Evolutionary conservation across 2,888 invertebrate genomes (phyloP), one percentile per base, ranked within the genome.

Genomic region (Ichneumoninae sp.): DNA sequence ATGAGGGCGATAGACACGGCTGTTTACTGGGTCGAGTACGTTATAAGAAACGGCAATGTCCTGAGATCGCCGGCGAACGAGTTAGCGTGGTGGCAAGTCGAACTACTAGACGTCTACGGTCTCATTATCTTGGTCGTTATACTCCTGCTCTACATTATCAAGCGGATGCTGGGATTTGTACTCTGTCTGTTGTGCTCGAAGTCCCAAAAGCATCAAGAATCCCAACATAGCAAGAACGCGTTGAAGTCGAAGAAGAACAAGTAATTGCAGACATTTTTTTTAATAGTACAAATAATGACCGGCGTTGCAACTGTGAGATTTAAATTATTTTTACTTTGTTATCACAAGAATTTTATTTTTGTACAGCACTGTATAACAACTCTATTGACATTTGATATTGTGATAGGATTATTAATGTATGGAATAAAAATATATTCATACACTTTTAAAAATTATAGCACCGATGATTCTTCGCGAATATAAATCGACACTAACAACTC

Each of bases 21-120:
- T 0, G 36, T 87, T 13, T 92, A 85, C 47, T 91, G 90, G 90
- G 52, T 90, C 6, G 91, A 91, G 44, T 91, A 91, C 33, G 81
- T 88, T 5, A 78, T 52, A 1, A 88, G 85, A 81, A 83, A 91
- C 50, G 89, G 90, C 26, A 88, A 89, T 22, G 36, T 81, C 4
- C 50, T 91, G 5, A 85, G 86, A 83, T 92, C 93, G 6, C 91
- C 92, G 0, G 90, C 90, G 5, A 74, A 89, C 40, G 79, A 89
- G 3, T 87, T 93, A 4, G 26, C 86, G 0, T 91, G 91, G 91
- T 92, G 91, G 86, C 90, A 92, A 83, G 36, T 88, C 4, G 83
- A 89, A 19, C 86, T 92, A 10, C 63, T 92, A 10, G 92, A 93
- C 54, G 90, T 92, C 6, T 91, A 91, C 70, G 85, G 73, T 65